These are phyloP conservation scores for Enhydra lutris DNA, from an alignment of 2,113 vertebrate species.

Conservation along the genomic window DNA sequence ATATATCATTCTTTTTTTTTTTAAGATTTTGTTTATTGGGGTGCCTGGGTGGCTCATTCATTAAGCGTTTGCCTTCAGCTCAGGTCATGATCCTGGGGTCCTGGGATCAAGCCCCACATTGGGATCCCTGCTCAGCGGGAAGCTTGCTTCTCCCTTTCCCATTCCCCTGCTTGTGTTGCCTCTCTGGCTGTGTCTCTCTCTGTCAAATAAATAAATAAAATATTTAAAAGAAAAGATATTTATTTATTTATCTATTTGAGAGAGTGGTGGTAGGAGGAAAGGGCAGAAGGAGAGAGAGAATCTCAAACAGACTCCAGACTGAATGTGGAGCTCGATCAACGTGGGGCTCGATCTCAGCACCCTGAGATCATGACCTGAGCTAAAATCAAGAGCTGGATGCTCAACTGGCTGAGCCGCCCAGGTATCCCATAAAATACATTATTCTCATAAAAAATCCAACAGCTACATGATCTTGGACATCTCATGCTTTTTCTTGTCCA, in stretches of 20 bases:
- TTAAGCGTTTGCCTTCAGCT: too few relatives aligned
- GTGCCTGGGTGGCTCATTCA: too few relatives aligned
- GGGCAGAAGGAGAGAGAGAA: neutral
- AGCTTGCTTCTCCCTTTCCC: too few relatives aligned
- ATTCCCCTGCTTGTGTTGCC: too few relatives aligned
- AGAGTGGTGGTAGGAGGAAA: neutral
- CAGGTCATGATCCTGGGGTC: too few relatives aligned
- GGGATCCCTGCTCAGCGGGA: too few relatives aligned
- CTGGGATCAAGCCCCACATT: too few relatives aligned
- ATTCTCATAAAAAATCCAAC: neutral
- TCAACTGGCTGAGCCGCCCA: neutral
- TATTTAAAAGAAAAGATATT: too few relatives aligned
- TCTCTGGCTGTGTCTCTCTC: too few relatives aligned
- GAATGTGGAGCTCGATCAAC: neutral
- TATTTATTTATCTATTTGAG: neutral
- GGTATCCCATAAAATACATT: neutral
- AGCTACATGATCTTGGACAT: neutral
- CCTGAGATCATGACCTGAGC: neutral
- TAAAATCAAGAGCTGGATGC: neutral
- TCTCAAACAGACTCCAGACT: neutral
- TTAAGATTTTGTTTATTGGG: neutral
- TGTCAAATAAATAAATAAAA: too few relatives aligned
- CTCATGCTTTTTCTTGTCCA: neutral
- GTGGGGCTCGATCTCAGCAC: neutral
- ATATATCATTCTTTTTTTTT: neutral